phyloP scores from a whole-genome alignment of 2,888 invertebrate genomes.

The Nysson spinosus region DNA sequence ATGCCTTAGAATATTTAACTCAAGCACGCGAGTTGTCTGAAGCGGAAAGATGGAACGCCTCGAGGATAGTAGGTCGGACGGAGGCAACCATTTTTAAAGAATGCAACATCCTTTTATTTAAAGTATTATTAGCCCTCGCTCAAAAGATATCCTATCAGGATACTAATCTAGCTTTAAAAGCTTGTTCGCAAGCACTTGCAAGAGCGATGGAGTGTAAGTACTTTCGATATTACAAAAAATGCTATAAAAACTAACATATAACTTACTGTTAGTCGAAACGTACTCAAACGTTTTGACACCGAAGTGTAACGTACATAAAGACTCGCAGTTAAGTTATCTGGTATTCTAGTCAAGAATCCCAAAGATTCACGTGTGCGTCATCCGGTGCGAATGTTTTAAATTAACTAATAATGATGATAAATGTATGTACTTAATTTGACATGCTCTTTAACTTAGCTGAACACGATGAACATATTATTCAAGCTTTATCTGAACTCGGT shows the following conservation, averaged over 20 bases:
- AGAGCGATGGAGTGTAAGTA: slow-evolving; percentile 60
- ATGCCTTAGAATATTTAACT: slow-evolving; percentile 56
- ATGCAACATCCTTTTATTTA: slow-evolving; percentile 55
- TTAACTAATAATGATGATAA: too few relatives aligned
- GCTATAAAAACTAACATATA: neutral
- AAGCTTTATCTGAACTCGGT: slow-evolving; percentile 61
- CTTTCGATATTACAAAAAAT: neutral
- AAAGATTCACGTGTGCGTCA: too few relatives aligned
- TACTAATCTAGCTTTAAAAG: slow-evolving; percentile 46
- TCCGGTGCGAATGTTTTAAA: too few relatives aligned
- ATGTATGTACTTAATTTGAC: too few relatives aligned
- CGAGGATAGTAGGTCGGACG: slow-evolving; percentile 41
- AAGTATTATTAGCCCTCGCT: slow-evolving; percentile 51
- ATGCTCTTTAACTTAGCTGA: slow-evolving; percentile 55
- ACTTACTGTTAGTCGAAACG: too few relatives aligned
- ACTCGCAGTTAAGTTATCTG: too few relatives aligned
- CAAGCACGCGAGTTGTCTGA: slow-evolving; percentile 52
- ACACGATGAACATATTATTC: slow-evolving; percentile 49
- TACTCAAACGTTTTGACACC: too few relatives aligned
- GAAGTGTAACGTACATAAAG: too few relatives aligned
- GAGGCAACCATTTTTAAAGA: slow-evolving; percentile 60
- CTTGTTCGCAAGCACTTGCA: slow-evolving; percentile 52
- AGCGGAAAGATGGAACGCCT: slow-evolving; percentile 56
- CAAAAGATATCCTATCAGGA: slow-evolving; percentile 27
- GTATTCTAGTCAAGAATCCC: too few relatives aligned